Base-by-base conservation (phyloP, 1,140 invertebrate genomes). In the Cherax quadricarinatus region DNA sequence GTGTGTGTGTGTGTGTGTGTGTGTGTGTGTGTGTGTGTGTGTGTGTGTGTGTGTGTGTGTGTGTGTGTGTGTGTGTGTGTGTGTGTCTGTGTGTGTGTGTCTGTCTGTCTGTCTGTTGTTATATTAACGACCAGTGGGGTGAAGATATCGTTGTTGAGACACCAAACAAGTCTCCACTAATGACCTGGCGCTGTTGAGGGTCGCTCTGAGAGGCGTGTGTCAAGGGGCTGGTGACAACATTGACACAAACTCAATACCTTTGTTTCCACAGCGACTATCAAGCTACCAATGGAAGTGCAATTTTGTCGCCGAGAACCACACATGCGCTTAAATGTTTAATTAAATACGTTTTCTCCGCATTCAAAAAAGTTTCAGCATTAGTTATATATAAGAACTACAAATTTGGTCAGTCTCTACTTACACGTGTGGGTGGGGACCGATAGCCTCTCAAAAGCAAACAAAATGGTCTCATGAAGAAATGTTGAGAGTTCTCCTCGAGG, bases 51-150 rank as follows among this genome's bases (percentile, higher is more conserved):
- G 51, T 83, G 12, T 24, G 18, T 83, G 53, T 83, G 81, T 57
- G 49, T 83, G 49, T 57, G 53, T 57, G 81, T 60, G 49, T 83
- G 53, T 83, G 81, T 83, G 81, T 62, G 49, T 83, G 81, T 83
- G 51, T 83, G 81, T 83, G 81, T 1, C 51, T 57, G 51, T 6
- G 16, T 83, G 51, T 81, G 80, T 81, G 80, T 51, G 80, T 81
- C 7, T 82, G 80, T 82, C 48, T 51, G 80, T 81, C 48, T 51
- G 80, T 81, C 16, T 83, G 53, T n/a, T 21, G 18, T 5, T 83
- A 53, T 7, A 81, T 4, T 21, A 10, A 12, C 6, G 30, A 7
- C 7, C 73, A 9, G 78, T 51, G 78, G 10, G 10, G 78, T 78
- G 10, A 41, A 10, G 10, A 70, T 21, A 18, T 70, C 62, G 18